Conservation (phyloP, 2,888 invertebrate genomes). For the Brassicogethes aeneus region DNA sequence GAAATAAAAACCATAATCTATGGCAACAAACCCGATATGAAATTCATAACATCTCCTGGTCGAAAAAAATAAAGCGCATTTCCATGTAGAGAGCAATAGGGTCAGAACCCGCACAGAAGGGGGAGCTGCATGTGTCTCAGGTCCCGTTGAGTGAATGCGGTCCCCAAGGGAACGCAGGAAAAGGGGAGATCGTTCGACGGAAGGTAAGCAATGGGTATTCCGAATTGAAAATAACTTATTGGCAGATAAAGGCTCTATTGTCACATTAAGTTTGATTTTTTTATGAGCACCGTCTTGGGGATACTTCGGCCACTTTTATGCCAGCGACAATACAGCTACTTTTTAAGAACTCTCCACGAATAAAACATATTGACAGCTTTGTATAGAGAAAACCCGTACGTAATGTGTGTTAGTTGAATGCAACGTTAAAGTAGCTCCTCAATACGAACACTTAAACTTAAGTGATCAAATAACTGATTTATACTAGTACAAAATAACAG, state of each 20-base stretch:
- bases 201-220: neutral
- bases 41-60: neutral
- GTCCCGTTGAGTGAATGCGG: neutral
- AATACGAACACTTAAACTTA: no score
- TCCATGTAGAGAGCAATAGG: neutral
- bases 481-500: no score
- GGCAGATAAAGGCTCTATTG: neutral
- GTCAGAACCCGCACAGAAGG: neutral
- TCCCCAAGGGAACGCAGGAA: neutral
- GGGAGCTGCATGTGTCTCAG: neutral
- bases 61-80: neutral
- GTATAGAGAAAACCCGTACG: no score
- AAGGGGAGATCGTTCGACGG: neutral
- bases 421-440: no score
- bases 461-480: no score
- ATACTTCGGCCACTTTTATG: neutral
- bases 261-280: conserved; percentile 1
- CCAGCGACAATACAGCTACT: neutral
- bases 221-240: neutral
- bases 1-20: no score
- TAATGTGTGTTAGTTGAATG: no score
- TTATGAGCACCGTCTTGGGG: neutral
- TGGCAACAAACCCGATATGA: no score
- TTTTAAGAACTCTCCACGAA: neutral
- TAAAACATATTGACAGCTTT: no score